Base-by-base conservation (phyloP, 2,797 vertebrate species). In the Basileuterus tristriatus region DNA sequence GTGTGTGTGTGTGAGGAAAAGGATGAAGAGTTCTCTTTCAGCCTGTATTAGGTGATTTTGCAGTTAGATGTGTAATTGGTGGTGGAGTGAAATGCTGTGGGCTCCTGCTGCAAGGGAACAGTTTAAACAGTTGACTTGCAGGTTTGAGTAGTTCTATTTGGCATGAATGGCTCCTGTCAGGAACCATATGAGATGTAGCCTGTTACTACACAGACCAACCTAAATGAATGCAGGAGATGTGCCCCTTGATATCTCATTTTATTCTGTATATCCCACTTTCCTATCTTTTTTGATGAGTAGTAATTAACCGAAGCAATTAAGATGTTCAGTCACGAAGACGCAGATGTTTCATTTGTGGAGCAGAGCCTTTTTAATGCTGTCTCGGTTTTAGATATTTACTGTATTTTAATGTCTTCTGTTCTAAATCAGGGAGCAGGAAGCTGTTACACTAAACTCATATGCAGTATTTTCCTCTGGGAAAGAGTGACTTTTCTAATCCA, bases 241-340 rank as follows among this genome's bases (percentile, higher is more conserved):
- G 23, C 37, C 63, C 80, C 90, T 46, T 64, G 53, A 59, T 79
- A 68, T 6, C 77, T 92, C 27, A 7, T 94, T 85, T 90, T 74
- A 83, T 89, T 96, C 88, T 95, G 18, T 76, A 47, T 96, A 78
- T 80, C 56, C 43, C 58, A 39, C 84, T 97, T 93, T 88, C 82
- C 70, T 87, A 24, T 95, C 64, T 93, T 96, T 92, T 94, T 79
- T 90, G 77, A 95, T 91, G 81, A 94, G 60, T 36, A 83, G 37
- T 91, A 97, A 97, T 97, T 97, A 98, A 96, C 76, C 59, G 91
- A 91, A 95, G 68, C 86, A 96, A 94, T 97, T 96, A 96, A 94
- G 81, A 70, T 36, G 22, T 92, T 87, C 78, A 92, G 67, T 62
- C 92, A 83, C 0, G 15, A 79, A 44, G 83, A 68, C 3, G 8